Conservation (phyloP, 2,888 invertebrate species). For the Teinopalpus imperialis region DNA sequence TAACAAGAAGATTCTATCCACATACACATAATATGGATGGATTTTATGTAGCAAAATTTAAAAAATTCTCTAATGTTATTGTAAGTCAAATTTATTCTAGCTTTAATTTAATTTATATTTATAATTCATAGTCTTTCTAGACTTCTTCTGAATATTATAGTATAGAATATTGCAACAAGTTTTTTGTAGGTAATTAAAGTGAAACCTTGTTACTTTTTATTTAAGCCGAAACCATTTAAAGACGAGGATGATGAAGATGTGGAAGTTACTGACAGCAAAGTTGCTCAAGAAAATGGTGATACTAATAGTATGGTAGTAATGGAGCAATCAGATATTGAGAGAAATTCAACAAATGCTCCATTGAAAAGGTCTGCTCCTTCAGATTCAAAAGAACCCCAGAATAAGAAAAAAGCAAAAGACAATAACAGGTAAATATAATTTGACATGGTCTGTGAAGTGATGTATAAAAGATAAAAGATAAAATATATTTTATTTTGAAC, state of each 20-base stretch:
- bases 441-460: too few species aligned
- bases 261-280: constrained; percentile 38
- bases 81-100: constrained; percentile 51
- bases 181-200: too few species aligned
- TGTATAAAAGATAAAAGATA: too few species aligned
- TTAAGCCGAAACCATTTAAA: constrained; percentile 70
- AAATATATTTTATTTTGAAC: too few species aligned
- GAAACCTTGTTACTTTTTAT: too few species aligned
- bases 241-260: constrained; percentile 66
- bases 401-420: constrained; percentile 23
- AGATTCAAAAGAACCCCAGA: constrained; percentile 32
- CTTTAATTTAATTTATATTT: neutral
- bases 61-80: constrained; percentile 94
- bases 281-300: constrained; percentile 51
- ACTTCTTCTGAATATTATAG: too few species aligned
- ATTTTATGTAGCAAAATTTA: constrained; percentile 98
- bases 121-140: too few species aligned
- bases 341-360: constrained; percentile 33
- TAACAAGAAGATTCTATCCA: constrained; percentile 96
- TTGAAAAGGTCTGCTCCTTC: constrained; percentile 50
- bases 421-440: constrained; percentile 18
- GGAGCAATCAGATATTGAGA: constrained; percentile 32
- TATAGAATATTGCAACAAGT: too few species aligned
- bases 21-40: constrained; percentile 99
- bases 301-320: constrained; percentile 42